phyloP scores from a whole-genome alignment of 2,797 vertebrate genomes.

The Neosilurus hyrtlii region DNA sequence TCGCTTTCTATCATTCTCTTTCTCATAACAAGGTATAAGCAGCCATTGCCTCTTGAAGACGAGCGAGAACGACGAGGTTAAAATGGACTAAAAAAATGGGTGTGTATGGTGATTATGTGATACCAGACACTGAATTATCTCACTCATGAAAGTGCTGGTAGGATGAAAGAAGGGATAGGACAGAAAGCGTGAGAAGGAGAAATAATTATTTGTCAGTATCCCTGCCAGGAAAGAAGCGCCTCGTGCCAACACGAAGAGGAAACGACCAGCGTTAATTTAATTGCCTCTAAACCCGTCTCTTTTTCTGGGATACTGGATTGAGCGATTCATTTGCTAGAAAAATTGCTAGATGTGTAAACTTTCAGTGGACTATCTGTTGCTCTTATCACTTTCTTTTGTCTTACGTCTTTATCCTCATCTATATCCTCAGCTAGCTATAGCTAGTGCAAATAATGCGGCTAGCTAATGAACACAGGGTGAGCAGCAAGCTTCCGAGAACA shows the following conservation, averaged over 20 bases:
- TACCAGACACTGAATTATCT: constrained; percentile 73
- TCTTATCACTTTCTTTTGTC: constrained; percentile 49
- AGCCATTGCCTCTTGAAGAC: constrained; percentile 58
- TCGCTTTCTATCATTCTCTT: constrained; percentile 14
- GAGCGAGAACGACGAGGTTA: constrained; percentile 68
- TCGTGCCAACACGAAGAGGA: constrained; percentile 40
- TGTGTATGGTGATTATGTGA: constrained; percentile 64
- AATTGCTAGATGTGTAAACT: constrained; percentile 34
- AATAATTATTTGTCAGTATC: constrained; percentile 46
- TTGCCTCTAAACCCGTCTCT: constrained; percentile 44
- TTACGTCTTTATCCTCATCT: constrained; percentile 9
- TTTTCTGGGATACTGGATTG: constrained; percentile 17
- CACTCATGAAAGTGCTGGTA: constrained; percentile 35
- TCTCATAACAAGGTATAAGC: constrained; percentile 63
- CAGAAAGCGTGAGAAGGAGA: constrained; percentile 48
- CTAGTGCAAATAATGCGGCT: constrained; percentile 67
- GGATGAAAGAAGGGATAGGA: constrained; percentile 31
- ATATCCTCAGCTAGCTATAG: constrained; percentile 48
- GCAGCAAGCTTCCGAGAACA: constrained; percentile 50
- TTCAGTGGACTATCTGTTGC: not conserved
- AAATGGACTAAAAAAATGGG: constrained; percentile 67
- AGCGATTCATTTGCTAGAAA: constrained; percentile 33
- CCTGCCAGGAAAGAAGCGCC: constrained; percentile 30
- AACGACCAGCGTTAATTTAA: constrained; percentile 49
- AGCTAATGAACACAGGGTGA: constrained; percentile 65